Evolutionary conservation across 2,888 invertebrate genomes (phyloP), one percentile per base, ranked within the genome.

Genomic region (Drosophila silvestris): DNA sequence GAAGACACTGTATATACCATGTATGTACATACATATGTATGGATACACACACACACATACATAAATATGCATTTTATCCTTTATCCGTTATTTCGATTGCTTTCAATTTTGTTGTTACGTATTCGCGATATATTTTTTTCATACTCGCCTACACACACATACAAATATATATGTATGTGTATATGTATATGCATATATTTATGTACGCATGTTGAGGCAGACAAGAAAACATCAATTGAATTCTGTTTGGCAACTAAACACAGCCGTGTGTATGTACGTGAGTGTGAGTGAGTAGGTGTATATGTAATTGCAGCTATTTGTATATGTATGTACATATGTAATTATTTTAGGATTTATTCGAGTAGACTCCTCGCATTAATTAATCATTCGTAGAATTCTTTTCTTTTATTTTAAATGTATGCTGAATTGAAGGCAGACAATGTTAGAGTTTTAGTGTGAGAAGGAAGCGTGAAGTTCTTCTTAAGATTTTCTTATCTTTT

Each of bases 171-270:
- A 19, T 32, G 9, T 9, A 32, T 2, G 9, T 32, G 9, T 9
- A 2, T 32, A 35, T 35, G 14, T 41, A 14, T 44, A 41, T 35
- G 28, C 53, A 50, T 47, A 26, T 50, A 56, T 47, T 52, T 59
- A 63, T 69, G 73, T 78, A 74, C 70, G 60, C 63, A 79, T 63
- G 53, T 67, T 61, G 72, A 33, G 44, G 22, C 63, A 67, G 77
- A 67, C 74, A 64, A 64, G 70, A 65, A 66, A 70, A 73, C 73
- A 82, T 84, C 71, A 82, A 70, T 70, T 82, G 57, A 65, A 78
- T 80, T 82, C 70, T 65, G 70, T 85, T 82, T 87, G 85, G 67
- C 70, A 64, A 74, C 59, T 32, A 47, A 51, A 44, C n/a, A 22
- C 33, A 63, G 28, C 7, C 50, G n/a, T 39, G 6, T 41, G 19